Evolutionary conservation across 2,888 invertebrate genomes (phyloP).

Genomic region (Apocheima hispidaria): DNA sequence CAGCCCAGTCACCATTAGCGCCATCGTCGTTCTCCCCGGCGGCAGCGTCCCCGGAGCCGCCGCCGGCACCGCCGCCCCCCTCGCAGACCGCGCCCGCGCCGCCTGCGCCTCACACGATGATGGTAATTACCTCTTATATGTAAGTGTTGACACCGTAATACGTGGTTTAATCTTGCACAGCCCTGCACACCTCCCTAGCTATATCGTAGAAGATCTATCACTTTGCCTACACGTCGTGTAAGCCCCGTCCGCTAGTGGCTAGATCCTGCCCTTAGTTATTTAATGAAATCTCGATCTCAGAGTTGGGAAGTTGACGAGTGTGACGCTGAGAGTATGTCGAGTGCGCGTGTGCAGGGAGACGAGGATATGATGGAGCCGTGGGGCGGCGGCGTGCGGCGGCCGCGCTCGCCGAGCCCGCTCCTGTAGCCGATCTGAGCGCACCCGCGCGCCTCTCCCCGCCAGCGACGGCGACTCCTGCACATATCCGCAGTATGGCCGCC

Average conservation of each 20-base stretch:
- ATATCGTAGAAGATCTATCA: slow-evolving; percentile 39
- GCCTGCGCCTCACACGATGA: slow-evolving; percentile 84
- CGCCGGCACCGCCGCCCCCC: slow-evolving; percentile 86
- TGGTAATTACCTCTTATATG: slow-evolving; percentile 87
- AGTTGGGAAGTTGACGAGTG: slow-evolving; percentile 85
- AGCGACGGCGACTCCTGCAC: slow-evolving; percentile 46
- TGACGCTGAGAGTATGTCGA: slow-evolving; percentile 86
- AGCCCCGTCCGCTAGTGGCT: slow-evolving; percentile 58
- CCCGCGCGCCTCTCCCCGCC: slow-evolving; percentile 36
- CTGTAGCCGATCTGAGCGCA: slow-evolving; percentile 74
- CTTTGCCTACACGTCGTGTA: slow-evolving; percentile 42
- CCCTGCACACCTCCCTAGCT: slow-evolving; percentile 75
- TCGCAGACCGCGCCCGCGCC: slow-evolving; percentile 72
- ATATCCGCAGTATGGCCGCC: slow-evolving; percentile 60
- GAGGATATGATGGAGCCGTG: slow-evolving; percentile 87
- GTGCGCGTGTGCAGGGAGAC: slow-evolving; percentile 87
- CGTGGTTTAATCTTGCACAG: slow-evolving; percentile 81
- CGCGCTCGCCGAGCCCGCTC: slow-evolving; percentile 80
- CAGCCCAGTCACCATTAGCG: slow-evolving; percentile 87
- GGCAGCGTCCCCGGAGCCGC: slow-evolving; percentile 87
- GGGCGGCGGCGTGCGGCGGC: slow-evolving; percentile 77
- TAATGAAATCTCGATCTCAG: slow-evolving; percentile 84
- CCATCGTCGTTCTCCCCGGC: slow-evolving; percentile 86
- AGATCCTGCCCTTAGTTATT: slow-evolving; percentile 50
- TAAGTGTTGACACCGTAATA: slow-evolving; percentile 86